Conservation (phyloP, 2,113 vertebrate genomes). For the Holacanthus passer region DNA sequence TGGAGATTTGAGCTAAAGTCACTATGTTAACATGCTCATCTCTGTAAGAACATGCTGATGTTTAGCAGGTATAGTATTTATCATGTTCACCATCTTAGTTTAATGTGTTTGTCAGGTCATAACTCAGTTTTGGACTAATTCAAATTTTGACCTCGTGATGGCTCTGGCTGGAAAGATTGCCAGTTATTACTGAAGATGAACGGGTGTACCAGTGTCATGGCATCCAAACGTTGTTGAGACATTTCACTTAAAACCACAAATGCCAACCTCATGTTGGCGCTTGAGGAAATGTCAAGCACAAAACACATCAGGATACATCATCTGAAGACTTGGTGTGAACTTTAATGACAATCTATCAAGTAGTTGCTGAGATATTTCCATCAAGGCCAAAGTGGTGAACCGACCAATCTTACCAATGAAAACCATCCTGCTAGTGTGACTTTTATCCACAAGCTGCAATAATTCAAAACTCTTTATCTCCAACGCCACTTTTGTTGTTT, state of each 20-base stretch:
- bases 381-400: not conserved
- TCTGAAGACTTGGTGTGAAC: not conserved
- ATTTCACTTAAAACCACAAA: slow-evolving; percentile 46
- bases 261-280: slow-evolving; percentile 28
- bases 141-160: too few relatives aligned
- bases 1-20: not conserved
- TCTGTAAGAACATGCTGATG: not conserved
- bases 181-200: too few relatives aligned
- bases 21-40: not conserved
- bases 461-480: not conserved
- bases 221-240: too few relatives aligned
- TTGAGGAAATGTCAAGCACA: slow-evolving; percentile 42
- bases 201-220: not conserved
- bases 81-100: too few relatives aligned
- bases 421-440: not conserved
- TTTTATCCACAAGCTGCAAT: not conserved
- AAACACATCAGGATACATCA: slow-evolving; percentile 6
- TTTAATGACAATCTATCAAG: not conserved
- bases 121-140: too few relatives aligned
- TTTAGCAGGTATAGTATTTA: too few relatives aligned
- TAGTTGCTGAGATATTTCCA: not conserved
- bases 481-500: not conserved
- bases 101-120: too few relatives aligned
- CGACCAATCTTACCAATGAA: not conserved
- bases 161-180: too few relatives aligned